Percentiles rank a stretch among this genome's conserved stretches.
phyloP scores from a whole-genome alignment of 2,113 vertebrate genomes.

The Podarcis raffonei region DNA sequence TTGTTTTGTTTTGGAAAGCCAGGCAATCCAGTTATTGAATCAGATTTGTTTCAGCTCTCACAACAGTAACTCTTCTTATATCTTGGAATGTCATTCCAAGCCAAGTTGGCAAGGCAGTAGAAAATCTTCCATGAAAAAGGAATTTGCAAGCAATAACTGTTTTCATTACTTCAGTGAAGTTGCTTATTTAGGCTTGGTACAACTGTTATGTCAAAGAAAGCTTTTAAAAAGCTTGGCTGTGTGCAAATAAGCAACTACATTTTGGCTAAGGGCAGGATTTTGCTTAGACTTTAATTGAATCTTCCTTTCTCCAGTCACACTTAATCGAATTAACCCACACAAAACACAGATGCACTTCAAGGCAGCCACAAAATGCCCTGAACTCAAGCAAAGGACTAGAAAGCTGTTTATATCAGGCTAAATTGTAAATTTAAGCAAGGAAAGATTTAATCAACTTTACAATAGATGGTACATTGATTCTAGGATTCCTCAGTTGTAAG shows the following conservation, averaged over 20 bases:
- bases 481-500: slow-evolving; percentile 8
- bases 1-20: neutral
- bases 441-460: slow-evolving; percentile 18
- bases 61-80: neutral
- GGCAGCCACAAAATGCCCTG: slow-evolving; percentile 31
- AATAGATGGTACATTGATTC: neutral
- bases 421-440: neutral
- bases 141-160: neutral
- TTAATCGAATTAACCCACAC: slow-evolving; percentile 28
- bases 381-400: slow-evolving; percentile 6
- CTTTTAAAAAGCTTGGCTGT: neutral
- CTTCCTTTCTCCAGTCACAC: neutral
- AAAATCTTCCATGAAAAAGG: neutral
- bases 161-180: slow-evolving; percentile 20
- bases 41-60: neutral
- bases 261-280: neutral
- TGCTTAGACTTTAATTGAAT: slow-evolving; percentile 10
- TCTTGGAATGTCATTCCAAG: neutral
- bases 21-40: neutral
- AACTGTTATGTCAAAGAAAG: neutral
- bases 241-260: slow-evolving; percentile 13
- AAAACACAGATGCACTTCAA: neutral
- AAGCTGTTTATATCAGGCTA: neutral
- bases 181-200: neutral
- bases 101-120: neutral